Evolutionary conservation across 2,888 invertebrate species (phyloP).

Genomic region (Callosobruchus maculatus): DNA sequence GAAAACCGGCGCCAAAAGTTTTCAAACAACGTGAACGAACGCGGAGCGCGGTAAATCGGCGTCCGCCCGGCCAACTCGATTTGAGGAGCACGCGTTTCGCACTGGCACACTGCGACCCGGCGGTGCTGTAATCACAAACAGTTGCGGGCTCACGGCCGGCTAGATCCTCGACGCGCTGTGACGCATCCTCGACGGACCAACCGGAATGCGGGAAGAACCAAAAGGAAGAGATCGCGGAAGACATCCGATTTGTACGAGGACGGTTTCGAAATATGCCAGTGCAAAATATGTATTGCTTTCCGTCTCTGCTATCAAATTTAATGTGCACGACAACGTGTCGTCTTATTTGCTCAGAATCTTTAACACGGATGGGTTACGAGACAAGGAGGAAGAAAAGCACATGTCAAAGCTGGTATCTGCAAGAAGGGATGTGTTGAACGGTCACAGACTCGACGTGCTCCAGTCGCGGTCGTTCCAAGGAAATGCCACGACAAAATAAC

Average conservation of each 20-base stretch:
- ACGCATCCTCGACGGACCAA: neutral
- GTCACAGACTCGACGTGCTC: no score
- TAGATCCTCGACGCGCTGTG: neutral
- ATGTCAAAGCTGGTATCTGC: no score
- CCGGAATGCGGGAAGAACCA: neutral
- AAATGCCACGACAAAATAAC: no score
- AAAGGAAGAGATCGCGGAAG: neutral
- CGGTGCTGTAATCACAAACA: neutral
- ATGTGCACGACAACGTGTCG: no score
- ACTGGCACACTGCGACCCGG: neutral
- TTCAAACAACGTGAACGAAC: neutral
- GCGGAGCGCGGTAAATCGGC: neutral
- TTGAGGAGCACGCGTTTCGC: neutral
- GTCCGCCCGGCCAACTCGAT: neutral
- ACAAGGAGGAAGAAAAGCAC: no score
- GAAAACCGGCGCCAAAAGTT: neutral
- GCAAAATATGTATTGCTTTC: no score
- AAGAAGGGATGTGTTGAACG: no score
- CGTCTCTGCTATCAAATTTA: no score
- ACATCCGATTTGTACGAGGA: neutral
- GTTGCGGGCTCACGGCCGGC: neutral
- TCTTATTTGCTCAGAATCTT: no score
- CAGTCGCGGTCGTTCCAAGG: no score
- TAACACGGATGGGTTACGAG: no score
- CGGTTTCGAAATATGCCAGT: neutral